Base-by-base conservation (phyloP, 2,797 vertebrate genomes). In the Rhynchotus rufescens region DNA sequence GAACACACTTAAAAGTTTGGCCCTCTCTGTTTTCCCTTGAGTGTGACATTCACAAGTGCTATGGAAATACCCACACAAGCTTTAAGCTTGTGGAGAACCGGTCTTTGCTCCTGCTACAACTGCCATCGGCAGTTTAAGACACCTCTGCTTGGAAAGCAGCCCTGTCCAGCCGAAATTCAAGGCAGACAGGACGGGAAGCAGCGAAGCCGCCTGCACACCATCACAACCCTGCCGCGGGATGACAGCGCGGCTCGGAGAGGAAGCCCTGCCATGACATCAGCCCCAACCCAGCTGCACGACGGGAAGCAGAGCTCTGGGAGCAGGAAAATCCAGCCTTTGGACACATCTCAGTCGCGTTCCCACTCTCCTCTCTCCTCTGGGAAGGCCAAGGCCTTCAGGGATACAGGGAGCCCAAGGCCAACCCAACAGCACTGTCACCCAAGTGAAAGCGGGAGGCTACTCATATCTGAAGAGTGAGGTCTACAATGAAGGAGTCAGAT, bases 201-300 rank as follows among this genome's bases (percentile, higher is more conserved):
- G 88, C 54, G 80, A 72, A 86, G 62, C 40, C 22, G 2, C 61
- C 92, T 95, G 92, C 80, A 83, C 54, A 75, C 66, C 66, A 85
- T 92, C 94, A 94, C 59, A 62, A 14, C 26, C 28, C 79, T 1
- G 3, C 84, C 69, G 69, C 11, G 14, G 68, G 84, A 92, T 85
- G 76, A 92, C 87, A 38, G 67, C 12, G 10, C 52, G 79, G 90
- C 59, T 69, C 77, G 3, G 3, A 25, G 71, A 73, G 59, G 51
- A 87, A 80, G 20, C 16, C 90, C 84, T 85, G 73, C 84, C 84
- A 80, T 78, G 84, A 82, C 84, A 91, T 36, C 94, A 86, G 86
- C 78, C 61, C 47, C 3, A 2, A 66, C 64, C 68, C 80, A 67
- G 64, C 14, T 74, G 74, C 80, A 92, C 79, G 0, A 0, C 83